Conservation (phyloP, 2,113 vertebrate genomes). For the Antigone vipio region DNA sequence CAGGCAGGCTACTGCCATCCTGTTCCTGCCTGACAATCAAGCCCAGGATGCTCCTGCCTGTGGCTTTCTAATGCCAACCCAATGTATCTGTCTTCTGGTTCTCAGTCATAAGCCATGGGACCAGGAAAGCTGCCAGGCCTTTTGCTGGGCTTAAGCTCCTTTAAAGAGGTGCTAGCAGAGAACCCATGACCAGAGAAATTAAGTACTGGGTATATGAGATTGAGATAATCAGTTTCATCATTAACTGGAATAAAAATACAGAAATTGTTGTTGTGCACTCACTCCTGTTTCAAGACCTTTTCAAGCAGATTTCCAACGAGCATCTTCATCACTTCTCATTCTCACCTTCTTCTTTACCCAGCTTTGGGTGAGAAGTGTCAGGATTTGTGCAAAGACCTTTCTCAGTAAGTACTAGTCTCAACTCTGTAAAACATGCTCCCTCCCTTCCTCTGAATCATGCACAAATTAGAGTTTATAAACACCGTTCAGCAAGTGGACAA, state of each 20-base stretch:
- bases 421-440: background rate
- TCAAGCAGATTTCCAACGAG: background rate
- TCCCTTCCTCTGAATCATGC: background rate
- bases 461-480: background rate
- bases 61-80: background rate
- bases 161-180: background rate
- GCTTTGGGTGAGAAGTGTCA: background rate
- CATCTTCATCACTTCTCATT: background rate
- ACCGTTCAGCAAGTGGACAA: background rate
- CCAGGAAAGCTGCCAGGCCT: background rate
- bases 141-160: background rate
- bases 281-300: background rate
- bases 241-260: background rate
- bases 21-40: background rate
- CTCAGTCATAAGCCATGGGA: background rate
- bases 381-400: background rate
- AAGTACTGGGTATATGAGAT: background rate
- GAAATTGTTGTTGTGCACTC: background rate
- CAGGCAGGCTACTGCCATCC: background rate
- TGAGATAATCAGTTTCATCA: background rate
- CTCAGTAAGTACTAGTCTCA: background rate
- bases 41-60: background rate
- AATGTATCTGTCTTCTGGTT: background rate
- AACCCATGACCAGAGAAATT: background rate
- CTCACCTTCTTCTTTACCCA: background rate